Evolutionary conservation across 2,888 invertebrate genomes (phyloP), one percentile per base, ranked within the genome.

Genomic region (Dichetophora obliterata): DNA sequence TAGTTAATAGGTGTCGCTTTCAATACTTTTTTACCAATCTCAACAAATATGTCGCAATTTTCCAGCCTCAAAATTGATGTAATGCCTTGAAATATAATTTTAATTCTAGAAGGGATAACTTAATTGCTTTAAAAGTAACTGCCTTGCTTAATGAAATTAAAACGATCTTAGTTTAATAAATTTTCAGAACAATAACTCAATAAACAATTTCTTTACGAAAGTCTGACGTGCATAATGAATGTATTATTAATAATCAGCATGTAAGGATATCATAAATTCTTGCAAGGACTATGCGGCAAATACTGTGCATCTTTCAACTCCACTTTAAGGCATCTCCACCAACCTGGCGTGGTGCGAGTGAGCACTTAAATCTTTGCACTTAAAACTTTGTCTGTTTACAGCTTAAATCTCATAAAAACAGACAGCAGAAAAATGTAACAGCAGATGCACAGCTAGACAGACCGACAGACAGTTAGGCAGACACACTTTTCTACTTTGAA

Each of bases 201-300:
- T 43, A 43, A 43, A 43, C 1, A 11, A 43, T 43, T 43, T 43
- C 43, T 11, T 2, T 14, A 16, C 52, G 6, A 27, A 2, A 6
- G n/a, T 50, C 24, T 59, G 34, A 27, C 52, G 19, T 52, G 34
- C 24, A 65, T 66, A 65, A 74, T 52, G 54, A 74, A 74, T 74
- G 65, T 74, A 66, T 74, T 66, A 74, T 74, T 54, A 74, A 74
- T 74, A 66, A 74, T 66, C 74, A 57, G 34, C 54, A 27, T 66
- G 6, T 54, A 22, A 66, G 74, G 34, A 22, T 34, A 22, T 16
- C 63, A 65, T 22, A 63, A 31, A 63, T 31, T 31, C 34, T n/a
- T 4, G 27, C 63, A 27, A 63, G 31, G 11, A 31, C 24, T n/a
- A 61, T 2, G 9, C 31, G 11, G 9, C 9, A 6, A 22, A 24